Percentiles rank a stretch among this genome's conserved stretches.
These are phyloP conservation scores for Myripristis murdjan DNA, from an alignment of 2,797 vertebrate species.

Conservation along the genomic window DNA sequence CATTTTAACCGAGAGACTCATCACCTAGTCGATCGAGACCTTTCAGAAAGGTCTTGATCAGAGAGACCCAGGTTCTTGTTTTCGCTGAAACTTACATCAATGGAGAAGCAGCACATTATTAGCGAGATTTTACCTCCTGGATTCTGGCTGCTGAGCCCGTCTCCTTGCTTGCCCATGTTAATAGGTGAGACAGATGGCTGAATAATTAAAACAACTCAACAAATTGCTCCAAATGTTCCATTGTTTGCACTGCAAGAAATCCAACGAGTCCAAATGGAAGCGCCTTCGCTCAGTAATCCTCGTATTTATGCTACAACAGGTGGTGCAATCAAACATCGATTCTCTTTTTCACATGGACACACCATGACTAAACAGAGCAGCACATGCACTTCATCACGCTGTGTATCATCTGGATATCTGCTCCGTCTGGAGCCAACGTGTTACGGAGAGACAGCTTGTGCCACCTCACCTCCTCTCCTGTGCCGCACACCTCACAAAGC, in stretches of 20 bases:
- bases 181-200: conserved; percentile 30
- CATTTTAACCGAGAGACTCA: background rate
- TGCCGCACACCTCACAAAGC: conserved; percentile 30
- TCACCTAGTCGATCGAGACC: background rate
- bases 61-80: background rate
- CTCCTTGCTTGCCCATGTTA: no score
- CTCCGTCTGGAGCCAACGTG: conserved; percentile 26
- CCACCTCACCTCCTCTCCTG: conserved; percentile 44
- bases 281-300: conserved; percentile 19
- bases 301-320: conserved; percentile 24
- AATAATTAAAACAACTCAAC: conserved; percentile 24
- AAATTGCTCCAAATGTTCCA: conserved; percentile 20
- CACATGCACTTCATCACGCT: conserved; percentile 1
- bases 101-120: background rate
- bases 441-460: conserved; percentile 40
- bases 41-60: background rate
- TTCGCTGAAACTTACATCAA: background rate
- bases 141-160: background rate
- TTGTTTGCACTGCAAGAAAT: conserved; percentile 20
- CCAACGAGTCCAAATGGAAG: conserved; percentile 15
- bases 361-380: conserved; percentile 6
- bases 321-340: conserved; percentile 10
- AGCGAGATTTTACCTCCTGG: background rate
- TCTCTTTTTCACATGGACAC: conserved; percentile 10
- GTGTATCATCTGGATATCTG: conserved; percentile 24